Base-by-base conservation (phyloP, 1,140 invertebrate species). In the Kradibia gibbosae region DNA sequence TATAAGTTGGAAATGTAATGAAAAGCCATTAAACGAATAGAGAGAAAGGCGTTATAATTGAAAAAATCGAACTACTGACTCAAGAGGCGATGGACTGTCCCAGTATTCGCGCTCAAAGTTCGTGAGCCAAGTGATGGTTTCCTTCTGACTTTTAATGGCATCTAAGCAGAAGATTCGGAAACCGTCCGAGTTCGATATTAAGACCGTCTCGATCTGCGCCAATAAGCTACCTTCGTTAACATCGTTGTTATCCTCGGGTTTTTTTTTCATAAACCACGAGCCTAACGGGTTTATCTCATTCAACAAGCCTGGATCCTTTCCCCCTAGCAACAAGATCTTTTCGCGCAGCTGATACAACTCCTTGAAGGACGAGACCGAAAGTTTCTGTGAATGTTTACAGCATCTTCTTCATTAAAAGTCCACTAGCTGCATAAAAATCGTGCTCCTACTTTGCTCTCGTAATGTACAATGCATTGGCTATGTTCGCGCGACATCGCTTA, bases 291-390 rank as follows among this genome's bases (percentile, higher is more conserved):
- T 82, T 22, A 83, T 50, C 1, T 83, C 83, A 3, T 90, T 88
- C 3, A 86, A 28, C 48, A 84, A 86, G 1, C 88, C 88, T 0
- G 88, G 87, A 82, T 89, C 88, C 55, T 86, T 88, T 0, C 65
- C 83, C 3, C 88, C 88, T 17, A 2, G 65, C 0, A 78, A 73
- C 11, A 90, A 83, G 39, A 90, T 71, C 53, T 87, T 88, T 4
- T 89, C 85, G 0, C 88, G 85, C 5, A 89, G 65, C n/a, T 85
- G 84, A 1, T 67, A 72, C 39, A 89, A 81, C 15, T 89, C 87
- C 15, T 85, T 82, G 76, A 85, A 86, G 13, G 87, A 25, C 3
- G 84, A 82, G 34, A 78, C 73, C 5, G 71, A 76, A 0, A 31
- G 11, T 87, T 87, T 87, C 87, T 88, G 74, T 15, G 17, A 22